These are phyloP conservation scores for Phodopus roborovskii DNA, from an alignment of 2,113 vertebrate species.

Conservation along the genomic window DNA sequence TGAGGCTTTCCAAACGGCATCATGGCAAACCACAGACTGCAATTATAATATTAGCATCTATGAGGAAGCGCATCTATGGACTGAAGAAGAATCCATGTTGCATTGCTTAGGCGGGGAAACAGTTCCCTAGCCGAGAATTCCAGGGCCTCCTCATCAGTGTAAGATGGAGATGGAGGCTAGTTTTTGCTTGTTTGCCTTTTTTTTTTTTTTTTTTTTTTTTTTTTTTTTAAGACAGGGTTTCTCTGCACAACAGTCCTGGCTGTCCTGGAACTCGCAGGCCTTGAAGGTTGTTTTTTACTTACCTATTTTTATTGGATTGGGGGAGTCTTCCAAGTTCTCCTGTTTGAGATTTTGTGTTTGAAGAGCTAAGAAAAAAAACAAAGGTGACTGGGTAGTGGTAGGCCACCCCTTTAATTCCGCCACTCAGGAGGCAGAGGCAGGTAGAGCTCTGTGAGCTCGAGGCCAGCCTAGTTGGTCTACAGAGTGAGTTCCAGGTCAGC, in stretches of 20 bases:
- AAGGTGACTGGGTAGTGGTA: no score
- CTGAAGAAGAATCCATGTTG: background rate
- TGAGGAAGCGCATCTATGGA: background rate
- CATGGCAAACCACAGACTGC: background rate
- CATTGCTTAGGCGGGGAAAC: background rate
- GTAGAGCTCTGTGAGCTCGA: no score
- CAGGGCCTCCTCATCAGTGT: background rate
- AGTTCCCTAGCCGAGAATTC: background rate
- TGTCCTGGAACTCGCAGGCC: background rate
- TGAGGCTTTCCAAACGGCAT: background rate
- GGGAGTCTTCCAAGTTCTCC: background rate
- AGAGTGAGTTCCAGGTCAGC: no score
- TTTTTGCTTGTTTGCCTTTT: background rate
- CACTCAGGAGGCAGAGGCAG: no score
- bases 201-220: background rate
- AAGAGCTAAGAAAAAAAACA: background rate
- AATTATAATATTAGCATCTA: background rate
- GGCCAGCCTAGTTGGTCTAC: no score
- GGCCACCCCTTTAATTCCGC: no score
- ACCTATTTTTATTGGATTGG: background rate
- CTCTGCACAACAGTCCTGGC: background rate
- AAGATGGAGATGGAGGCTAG: background rate
- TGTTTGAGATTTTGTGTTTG: constrained; percentile 48
- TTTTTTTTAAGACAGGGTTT: background rate
- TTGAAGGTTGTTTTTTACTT: background rate